Evolutionary conservation across 2,888 invertebrate genomes (phyloP), one percentile per base, ranked within the genome.

Genomic region (Auanema freiburgensis): DNA sequence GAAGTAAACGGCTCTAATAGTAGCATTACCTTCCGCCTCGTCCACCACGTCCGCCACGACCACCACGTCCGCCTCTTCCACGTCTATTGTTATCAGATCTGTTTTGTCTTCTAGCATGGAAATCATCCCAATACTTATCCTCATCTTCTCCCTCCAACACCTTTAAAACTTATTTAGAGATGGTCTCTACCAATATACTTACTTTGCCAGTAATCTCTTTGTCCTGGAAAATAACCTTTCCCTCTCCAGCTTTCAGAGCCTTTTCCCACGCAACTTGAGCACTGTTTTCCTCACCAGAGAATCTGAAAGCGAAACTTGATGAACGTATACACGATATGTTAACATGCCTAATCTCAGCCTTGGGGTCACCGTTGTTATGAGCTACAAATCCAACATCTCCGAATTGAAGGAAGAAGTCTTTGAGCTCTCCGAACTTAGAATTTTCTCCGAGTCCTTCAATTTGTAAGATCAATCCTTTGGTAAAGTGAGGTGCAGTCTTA

Each of bases 341-440:
- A 40, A 21, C 5, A 42, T 40, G 66, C 59, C 69, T 55, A 24
- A 76, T 69, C 49, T 76, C 69, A 16, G 76, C 76, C 8, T 67
- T 70, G 23, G 65, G 60, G 23, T 59, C 58, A n/a, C 66, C 69
- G 12, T 43, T 46, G 24, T 76, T 74, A 58, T 67, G 66, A 12
- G 71, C 72, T 40, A 72, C 74, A 55, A 72, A 76, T 25, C 68
- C 72, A n/a, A 72, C 76, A 16, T 67, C 58, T 0, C 91, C 91
- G 83, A 88, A 89, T 8, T 88, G 85, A 67, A 88, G 89, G 81
- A 93, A 90, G 85, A 89, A 93, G 57, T 88, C 88, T 57, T 92
- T 87, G 5, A 93, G 84, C 5, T 89, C 88, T n/a, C 58, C 65
- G 8, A 71, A 62, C 16, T 67, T 49, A n/a, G 71, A 53, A 3